Conservation (phyloP, 1,140 invertebrate genomes). For the Dendrolimus punctatus region DNA sequence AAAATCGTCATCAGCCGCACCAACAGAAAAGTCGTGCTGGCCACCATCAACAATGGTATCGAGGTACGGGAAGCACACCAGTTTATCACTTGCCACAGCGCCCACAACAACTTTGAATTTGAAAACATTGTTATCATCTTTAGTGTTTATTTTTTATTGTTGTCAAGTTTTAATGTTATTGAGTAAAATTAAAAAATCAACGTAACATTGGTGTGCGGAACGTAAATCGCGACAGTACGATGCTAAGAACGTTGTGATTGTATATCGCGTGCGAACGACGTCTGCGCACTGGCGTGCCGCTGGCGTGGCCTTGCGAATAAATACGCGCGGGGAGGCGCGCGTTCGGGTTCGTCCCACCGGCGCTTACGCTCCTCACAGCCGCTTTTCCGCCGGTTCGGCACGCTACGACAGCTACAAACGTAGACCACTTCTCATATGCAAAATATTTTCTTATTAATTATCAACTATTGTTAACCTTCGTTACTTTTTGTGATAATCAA, state of each 20-base stretch:
- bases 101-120: slow-evolving; percentile 60
- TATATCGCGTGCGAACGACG: slow-evolving; percentile 56
- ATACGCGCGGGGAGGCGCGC: slow-evolving; percentile 58
- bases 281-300: slow-evolving; percentile 60
- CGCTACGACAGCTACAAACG: slow-evolving; percentile 42
- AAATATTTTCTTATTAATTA: too few relatives aligned
- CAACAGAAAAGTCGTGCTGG: slow-evolving; percentile 45
- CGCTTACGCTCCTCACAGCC: slow-evolving; percentile 53
- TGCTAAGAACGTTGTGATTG: slow-evolving; percentile 40
- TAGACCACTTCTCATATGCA: slow-evolving; percentile 26
- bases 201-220: slow-evolving; percentile 51
- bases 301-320: slow-evolving; percentile 68
- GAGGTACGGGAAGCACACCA: slow-evolving; percentile 49
- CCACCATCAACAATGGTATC: slow-evolving; percentile 70
- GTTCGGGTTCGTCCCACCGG: slow-evolving; percentile 57
- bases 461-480: too few relatives aligned
- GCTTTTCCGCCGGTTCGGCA: slow-evolving; percentile 35
- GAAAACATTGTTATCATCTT: slow-evolving; percentile 49
- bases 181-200: slow-evolving; percentile 29
- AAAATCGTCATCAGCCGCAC: slow-evolving; percentile 74
- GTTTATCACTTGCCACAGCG: slow-evolving; percentile 45
- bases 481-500: too few relatives aligned
- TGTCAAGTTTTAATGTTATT: slow-evolving; percentile 15
- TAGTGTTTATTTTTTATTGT: slow-evolving; percentile 25
- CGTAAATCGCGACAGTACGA: slow-evolving; percentile 39